A percentile compares a stretch with the other conserved stretches of the same genome.
phyloP scores from a whole-genome alignment of 2,888 invertebrate species.

The Girardia tigrina region DNA sequence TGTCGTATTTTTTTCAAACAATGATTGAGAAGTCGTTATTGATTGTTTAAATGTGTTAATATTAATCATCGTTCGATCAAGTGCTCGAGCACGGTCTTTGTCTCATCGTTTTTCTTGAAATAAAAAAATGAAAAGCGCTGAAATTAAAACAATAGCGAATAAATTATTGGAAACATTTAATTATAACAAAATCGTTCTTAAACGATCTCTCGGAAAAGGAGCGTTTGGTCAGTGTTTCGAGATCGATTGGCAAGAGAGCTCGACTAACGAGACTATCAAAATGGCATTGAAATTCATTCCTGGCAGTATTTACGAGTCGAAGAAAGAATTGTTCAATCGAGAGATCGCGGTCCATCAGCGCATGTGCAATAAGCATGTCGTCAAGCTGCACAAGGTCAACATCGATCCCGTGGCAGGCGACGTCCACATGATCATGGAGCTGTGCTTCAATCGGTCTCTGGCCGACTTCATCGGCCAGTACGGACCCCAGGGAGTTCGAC shows the following conservation, averaged over 20 bases:
- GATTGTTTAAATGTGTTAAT: neutral
- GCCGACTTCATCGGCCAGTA: conserved; percentile 11
- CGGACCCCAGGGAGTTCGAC: neutral
- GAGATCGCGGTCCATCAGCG: neutral
- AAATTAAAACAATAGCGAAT: neutral
- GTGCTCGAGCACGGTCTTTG: neutral
- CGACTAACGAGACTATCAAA: neutral
- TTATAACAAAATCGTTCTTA: neutral
- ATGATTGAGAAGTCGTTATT: neutral
- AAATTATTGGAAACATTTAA: neutral
- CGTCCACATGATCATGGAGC: conserved; percentile 3
- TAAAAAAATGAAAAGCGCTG: neutral
- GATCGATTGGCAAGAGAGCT: neutral
- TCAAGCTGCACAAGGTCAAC: neutral
- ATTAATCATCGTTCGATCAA: neutral
- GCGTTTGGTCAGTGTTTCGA: neutral
- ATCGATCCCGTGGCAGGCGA: neutral
- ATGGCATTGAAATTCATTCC: conserved; percentile 11
- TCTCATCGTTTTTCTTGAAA: neutral
- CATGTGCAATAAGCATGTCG: neutral
- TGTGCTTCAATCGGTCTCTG: neutral
- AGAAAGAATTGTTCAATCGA: neutral
- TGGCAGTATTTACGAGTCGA: neutral
- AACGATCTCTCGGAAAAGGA: neutral
- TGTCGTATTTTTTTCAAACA: conserved; percentile 18